A percentile compares a stretch with the other conserved stretches of the same genome.
These are phyloP conservation scores for Hydropsyche betteni DNA, from an alignment of 2,888 invertebrate species.

Conservation along the genomic window DNA sequence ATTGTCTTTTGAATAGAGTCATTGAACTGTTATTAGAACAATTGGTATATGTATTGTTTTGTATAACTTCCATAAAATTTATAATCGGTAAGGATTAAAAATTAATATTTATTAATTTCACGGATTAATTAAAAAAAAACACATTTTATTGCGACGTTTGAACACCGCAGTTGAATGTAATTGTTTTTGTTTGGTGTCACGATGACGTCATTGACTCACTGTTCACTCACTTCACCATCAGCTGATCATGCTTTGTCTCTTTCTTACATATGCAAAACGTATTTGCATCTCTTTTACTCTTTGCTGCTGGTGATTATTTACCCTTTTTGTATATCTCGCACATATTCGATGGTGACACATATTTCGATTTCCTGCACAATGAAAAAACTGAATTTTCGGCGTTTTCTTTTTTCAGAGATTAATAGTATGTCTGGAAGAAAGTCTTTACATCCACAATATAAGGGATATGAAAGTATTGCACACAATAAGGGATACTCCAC, in stretches of 20 bases:
- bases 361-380: no score
- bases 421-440: constrained; percentile 97
- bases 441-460: constrained; percentile 97
- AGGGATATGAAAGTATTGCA: constrained; percentile 98
- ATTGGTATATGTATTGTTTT: not conserved
- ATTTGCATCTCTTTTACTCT: no score
- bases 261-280: not conserved
- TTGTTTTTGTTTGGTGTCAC: constrained; percentile 23
- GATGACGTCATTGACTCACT: constrained; percentile 19
- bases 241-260: constrained; percentile 37
- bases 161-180: not conserved
- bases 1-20: no score
- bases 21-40: not conserved
- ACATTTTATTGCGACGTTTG: not conserved
- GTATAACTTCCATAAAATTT: no score
- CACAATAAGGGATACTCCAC: constrained; percentile 97
- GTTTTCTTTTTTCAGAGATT: constrained; percentile 70
- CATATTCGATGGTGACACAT: no score
- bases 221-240: constrained; percentile 5
- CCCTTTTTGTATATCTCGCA: no score
- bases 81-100: no score
- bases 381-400: no score
- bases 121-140: no score
- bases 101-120: not conserved
- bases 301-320: no score